These are phyloP conservation scores for Drosophila setosimentum DNA, from an alignment of 2,888 invertebrate species.

Conservation along the genomic window DNA sequence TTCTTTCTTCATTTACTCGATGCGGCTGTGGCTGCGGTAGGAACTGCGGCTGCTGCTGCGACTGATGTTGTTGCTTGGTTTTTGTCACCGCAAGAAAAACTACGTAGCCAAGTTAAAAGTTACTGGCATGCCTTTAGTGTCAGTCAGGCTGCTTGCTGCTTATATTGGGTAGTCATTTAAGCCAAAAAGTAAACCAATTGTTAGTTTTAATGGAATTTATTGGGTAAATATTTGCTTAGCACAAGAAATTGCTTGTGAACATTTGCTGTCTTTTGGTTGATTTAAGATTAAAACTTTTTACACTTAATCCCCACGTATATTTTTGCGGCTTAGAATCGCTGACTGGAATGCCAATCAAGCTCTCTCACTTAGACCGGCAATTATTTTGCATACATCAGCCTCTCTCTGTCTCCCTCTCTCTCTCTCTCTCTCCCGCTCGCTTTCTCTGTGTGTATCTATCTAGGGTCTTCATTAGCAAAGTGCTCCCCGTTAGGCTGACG, in stretches of 20 bases:
- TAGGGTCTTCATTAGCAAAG: conserved; percentile 13
- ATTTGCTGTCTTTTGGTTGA: conserved; percentile 59
- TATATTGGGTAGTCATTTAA: conserved; percentile 44
- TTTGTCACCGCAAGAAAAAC: conserved; percentile 20
- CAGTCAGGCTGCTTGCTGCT: conserved; percentile 11
- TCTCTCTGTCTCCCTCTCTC: not conserved
- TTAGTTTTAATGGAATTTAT: conserved; percentile 78
- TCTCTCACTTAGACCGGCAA: not conserved
- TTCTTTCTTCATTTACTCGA: conserved; percentile 15
- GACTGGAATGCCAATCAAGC: conserved; percentile 26
- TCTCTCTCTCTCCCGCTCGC: not conserved
- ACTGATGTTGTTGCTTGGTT: not conserved
- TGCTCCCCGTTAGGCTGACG: conserved; percentile 5
- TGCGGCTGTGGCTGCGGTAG: conserved; percentile 15
- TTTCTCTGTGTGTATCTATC: not conserved
- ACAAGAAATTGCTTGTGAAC: conserved; percentile 70
- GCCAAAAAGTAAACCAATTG: conserved; percentile 76
- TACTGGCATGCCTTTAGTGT: conserved; percentile 14
- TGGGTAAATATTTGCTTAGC: conserved; percentile 75
- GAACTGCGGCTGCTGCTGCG: conserved; percentile 4
- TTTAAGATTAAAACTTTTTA: conserved; percentile 66
- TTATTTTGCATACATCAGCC: conserved; percentile 8
- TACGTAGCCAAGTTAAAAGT: conserved; percentile 18
- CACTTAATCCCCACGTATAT: conserved; percentile 5
- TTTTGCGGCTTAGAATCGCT: not conserved